Evolutionary conservation across 2,113 vertebrate genomes (phyloP).

Genomic region (Arvicanthis niloticus): DNA sequence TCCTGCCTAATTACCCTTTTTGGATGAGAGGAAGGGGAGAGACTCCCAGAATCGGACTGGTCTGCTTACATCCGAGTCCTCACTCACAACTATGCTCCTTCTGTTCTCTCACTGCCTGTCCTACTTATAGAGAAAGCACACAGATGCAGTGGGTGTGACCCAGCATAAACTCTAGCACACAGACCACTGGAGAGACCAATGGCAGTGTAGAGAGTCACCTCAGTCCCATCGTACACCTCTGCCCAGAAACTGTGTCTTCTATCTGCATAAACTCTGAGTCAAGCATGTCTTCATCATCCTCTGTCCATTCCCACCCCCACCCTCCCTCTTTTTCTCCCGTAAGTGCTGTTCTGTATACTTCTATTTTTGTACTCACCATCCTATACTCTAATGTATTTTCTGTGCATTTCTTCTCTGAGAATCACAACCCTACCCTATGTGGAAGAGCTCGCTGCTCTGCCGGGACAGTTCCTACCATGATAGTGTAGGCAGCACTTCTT

Average conservation of each 20-base stretch:
- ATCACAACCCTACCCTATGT: too few species aligned
- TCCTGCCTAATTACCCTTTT: neutral
- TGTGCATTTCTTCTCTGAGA: neutral
- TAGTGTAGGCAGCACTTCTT: too few species aligned
- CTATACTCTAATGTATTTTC: neutral
- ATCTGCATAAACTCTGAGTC: neutral
- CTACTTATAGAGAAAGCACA: too few species aligned
- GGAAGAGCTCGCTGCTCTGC: neutral
- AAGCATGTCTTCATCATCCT: neutral
- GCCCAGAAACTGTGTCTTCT: neutral
- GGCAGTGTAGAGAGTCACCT: too few species aligned
- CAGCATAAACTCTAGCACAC: neutral
- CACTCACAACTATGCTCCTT: neutral
- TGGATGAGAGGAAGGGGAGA: neutral
- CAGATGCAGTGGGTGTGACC: too few species aligned
- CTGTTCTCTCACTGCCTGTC: neutral
- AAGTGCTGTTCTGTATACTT: too few species aligned
- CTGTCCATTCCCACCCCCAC: accelerated
- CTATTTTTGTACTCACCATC: neutral
- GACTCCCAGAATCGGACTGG: neutral
- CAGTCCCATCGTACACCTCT: neutral
- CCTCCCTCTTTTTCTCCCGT: too few species aligned
- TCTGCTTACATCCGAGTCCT: neutral
- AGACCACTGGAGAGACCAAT: neutral
- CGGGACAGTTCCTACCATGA: neutral